Percentiles rank a stretch among this genome's conserved stretches.
Conservation (phyloP, 2,888 invertebrate genomes). For the Antheraea assamensis region DNA sequence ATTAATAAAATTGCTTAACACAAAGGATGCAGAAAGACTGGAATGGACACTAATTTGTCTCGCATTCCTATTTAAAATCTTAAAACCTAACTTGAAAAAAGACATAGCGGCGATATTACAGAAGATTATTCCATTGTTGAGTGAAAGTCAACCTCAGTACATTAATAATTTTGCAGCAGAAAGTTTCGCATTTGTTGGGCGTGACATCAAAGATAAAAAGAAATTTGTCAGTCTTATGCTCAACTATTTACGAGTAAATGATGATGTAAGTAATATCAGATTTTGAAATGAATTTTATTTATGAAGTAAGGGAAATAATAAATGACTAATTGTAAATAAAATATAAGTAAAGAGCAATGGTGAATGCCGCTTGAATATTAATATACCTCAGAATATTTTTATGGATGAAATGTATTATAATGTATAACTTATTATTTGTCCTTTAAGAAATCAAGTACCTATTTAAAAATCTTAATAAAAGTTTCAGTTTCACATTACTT, state of each 20-base stretch:
- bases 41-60: conserved; percentile 94
- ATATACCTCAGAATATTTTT: too few species aligned
- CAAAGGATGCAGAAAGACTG: conserved; percentile 91
- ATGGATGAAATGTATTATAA: too few species aligned
- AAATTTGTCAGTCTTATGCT: conserved; percentile 88
- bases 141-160: conserved; percentile 89
- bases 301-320: not conserved
- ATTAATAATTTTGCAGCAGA: conserved; percentile 97
- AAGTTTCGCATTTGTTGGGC: conserved; percentile 96
- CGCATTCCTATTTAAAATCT: conserved; percentile 94
- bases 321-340: not conserved
- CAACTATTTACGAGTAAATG: conserved; percentile 83
- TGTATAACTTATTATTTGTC: too few species aligned
- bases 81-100: conserved; percentile 91
- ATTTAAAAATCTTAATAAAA: too few species aligned
- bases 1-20: conserved; percentile 86
- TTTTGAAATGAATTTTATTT: not conserved
- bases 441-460: too few species aligned
- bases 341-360: not conserved
- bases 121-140: conserved; percentile 88
- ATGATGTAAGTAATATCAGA: conserved; percentile 82
- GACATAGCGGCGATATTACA: conserved; percentile 89
- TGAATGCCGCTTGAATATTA: not conserved
- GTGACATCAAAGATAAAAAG: conserved; percentile 91
- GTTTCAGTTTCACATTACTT: too few species aligned